These are phyloP conservation scores for Brassicogethes aeneus DNA, from an alignment of 2,888 invertebrate genomes.

Conservation along the genomic window DNA sequence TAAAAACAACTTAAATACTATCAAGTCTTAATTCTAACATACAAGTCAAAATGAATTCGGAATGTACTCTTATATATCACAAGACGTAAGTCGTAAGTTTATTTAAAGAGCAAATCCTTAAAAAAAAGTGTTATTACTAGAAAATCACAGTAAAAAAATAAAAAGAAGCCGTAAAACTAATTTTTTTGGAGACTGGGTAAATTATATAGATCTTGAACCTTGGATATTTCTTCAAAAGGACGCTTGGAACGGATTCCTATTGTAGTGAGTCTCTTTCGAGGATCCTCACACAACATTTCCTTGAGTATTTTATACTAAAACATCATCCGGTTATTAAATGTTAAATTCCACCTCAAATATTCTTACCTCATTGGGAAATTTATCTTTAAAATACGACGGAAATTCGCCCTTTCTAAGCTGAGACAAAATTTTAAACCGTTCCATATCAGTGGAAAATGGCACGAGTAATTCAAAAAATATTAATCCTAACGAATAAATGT, in stretches of 20 bases:
- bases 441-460: slow-evolving; percentile 87
- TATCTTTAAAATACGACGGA: slow-evolving; percentile 55
- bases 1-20: background rate
- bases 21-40: background rate
- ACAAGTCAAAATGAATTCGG: background rate
- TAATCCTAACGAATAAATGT: slow-evolving; percentile 89
- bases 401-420: slow-evolving; percentile 58
- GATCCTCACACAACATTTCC: slow-evolving; percentile 68
- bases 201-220: background rate
- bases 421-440: slow-evolving; percentile 62
- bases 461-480: slow-evolving; percentile 89
- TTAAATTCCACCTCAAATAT: background rate
- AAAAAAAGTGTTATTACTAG: background rate
- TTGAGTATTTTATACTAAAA: slow-evolving; percentile 60
- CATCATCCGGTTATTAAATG: background rate
- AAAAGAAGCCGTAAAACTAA: background rate
- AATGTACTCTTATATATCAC: background rate
- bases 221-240: slow-evolving; percentile 39
- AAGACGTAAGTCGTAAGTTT: too few relatives aligned
- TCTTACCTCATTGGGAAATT: slow-evolving; percentile 63
- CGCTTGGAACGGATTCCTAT: slow-evolving; percentile 57
- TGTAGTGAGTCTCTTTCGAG: slow-evolving; percentile 66
- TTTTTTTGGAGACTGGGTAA: background rate
- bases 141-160: background rate
- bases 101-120: background rate